Evolutionary conservation across 2,797 vertebrate species (phyloP), one percentile per base, ranked within the genome.

Genomic region (Malacoraja senta): DNA sequence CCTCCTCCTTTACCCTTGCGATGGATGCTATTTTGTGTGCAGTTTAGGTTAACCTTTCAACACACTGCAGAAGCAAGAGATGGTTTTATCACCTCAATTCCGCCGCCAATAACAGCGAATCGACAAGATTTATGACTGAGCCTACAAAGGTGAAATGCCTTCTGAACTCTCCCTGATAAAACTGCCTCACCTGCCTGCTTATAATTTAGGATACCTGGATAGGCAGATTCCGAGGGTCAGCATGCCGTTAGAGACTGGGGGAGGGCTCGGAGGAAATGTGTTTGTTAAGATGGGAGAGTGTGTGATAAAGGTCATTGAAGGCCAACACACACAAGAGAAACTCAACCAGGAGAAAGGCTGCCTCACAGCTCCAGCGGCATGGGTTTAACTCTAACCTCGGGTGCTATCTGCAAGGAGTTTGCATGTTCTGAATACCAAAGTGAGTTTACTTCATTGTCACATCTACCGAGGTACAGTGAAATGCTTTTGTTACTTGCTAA

Each of bases 81-180:
- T 53, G 71, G 63, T 32, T 88, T 88, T 35, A 88, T 88, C 84
- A 1, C 29, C 71, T 76, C 29, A 76, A 92, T 58, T 71, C 71
- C 9, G 13, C 90, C 2, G 38, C 4, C 35, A 3, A 44, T 76
- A 44, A 76, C 71, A 74, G 90, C 24, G 6, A 29, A 44, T 19
- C 44, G 38, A 92, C 38, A 76, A 58, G 90, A 92, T 53, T 92
- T 76, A 92, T 74, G 26, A 76, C 44, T 17, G 38, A 92, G 71
- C 32, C 71, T 53, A 53, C 26, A 53, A 53, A 92, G 71, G 35
- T 38, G 8, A 26, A 76, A 92, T 29, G 17, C 35, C 38, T 92
- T 29, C 44, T 58, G 90, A 92, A 44, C 65, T 92, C 24, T 29
- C 88, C 44, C 65, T 72, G 72, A 53, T 76, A 76, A 92, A 74